Conservation (phyloP, 1,140 invertebrate species). For the Drosophila sproati region DNA sequence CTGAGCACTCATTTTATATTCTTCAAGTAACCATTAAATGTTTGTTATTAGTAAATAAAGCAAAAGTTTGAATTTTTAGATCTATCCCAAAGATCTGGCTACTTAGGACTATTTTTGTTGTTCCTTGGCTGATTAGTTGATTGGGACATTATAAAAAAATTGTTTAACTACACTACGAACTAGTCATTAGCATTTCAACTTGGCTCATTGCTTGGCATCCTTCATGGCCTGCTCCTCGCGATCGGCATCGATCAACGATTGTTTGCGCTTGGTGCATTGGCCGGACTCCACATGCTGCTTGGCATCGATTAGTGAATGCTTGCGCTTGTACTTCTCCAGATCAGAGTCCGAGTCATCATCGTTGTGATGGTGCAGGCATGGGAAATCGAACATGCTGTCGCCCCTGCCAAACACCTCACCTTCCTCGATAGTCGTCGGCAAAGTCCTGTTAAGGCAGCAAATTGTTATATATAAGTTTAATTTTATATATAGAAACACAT, state of each 20-base stretch:
- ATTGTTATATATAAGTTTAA: not conserved
- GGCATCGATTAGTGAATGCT: constrained; percentile 80
- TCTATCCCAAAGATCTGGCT: not conserved
- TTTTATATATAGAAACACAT: not conserved
- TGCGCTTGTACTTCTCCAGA: constrained; percentile 77
- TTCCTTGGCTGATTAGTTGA: not conserved
- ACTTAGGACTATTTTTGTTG: constrained; percentile 12
- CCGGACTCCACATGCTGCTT: constrained; percentile 71
- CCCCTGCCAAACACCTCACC: constrained; percentile 88
- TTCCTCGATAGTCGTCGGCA: constrained; percentile 87
- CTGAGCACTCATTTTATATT: constrained; percentile 55
- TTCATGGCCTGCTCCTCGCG: constrained; percentile 73
- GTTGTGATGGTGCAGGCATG: constrained; percentile 74
- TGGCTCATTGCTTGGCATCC: constrained; percentile 74
- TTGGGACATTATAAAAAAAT: constrained; percentile 47
- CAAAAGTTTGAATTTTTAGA: not conserved
- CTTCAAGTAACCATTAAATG: not conserved
- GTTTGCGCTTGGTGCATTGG: constrained; percentile 74
- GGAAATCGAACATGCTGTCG: constrained; percentile 86
- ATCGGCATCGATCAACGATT: constrained; percentile 76
- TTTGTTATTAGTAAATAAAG: not conserved
- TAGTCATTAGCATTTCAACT: constrained; percentile 39
- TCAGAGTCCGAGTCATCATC: constrained; percentile 74
- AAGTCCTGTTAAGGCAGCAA: constrained; percentile 71
- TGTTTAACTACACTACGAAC: constrained; percentile 70